A percentile compares a stretch with the other conserved stretches of the same genome.
Evolutionary conservation across 2,797 vertebrate species (phyloP).

Genomic region (Leptatherina wallacei): DNA sequence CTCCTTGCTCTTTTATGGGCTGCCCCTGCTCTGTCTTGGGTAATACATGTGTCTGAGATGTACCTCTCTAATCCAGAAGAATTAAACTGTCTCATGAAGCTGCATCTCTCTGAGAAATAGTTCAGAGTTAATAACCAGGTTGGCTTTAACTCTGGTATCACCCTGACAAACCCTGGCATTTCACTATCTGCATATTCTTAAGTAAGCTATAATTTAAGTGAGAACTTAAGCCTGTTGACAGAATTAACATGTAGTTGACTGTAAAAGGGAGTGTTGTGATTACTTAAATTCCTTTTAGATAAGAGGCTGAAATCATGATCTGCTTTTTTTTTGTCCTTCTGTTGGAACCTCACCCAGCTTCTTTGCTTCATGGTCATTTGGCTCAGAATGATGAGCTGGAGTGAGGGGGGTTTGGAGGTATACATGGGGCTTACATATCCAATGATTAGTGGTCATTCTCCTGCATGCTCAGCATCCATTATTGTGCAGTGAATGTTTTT

Average conservation of each 20-base stretch:
- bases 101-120: conserved; percentile 42
- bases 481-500: conserved; percentile 4
- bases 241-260: conserved; percentile 4
- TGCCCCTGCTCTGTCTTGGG: background rate
- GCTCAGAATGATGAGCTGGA: no score
- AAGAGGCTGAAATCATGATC: background rate
- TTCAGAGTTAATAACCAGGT: conserved; percentile 54
- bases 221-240: conserved; percentile 15
- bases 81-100: conserved; percentile 48
- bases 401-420: no score
- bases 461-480: conserved; percentile 24
- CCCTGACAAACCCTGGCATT: conserved; percentile 44
- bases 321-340: background rate
- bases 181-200: conserved; percentile 25
- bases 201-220: conserved; percentile 28
- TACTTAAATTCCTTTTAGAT: background rate
- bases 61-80: conserved; percentile 58
- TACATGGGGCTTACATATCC: no score
- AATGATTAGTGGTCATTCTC: conserved; percentile 33
- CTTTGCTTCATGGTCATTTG: no score
- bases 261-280: background rate
- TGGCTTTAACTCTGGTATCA: conserved; percentile 31
- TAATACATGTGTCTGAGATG: conserved; percentile 45
- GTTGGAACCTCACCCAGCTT: background rate
- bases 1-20: conserved; percentile 17